A percentile compares a stretch with the other conserved stretches of the same genome.
Conservation (phyloP, 2,113 vertebrate genomes). For the Zosterops lateralis region DNA sequence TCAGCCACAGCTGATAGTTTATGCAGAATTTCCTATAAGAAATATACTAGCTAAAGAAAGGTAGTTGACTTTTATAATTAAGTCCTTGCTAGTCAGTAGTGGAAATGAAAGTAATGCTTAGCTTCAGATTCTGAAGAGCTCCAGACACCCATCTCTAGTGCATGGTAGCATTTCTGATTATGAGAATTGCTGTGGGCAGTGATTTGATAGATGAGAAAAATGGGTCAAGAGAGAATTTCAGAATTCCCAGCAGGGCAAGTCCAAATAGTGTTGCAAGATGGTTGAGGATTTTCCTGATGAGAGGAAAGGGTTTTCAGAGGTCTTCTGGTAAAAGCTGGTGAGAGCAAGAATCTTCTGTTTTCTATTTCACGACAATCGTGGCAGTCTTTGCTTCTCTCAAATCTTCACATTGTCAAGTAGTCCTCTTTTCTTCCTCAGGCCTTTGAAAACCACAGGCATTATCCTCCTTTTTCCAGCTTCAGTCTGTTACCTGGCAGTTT, state of each 20-base stretch:
- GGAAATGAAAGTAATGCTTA: background rate
- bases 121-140: background rate
- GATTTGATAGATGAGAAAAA: background rate
- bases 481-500: background rate
- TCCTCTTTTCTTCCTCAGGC: background rate
- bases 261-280: background rate
- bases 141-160: background rate
- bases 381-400: background rate
- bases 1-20: background rate
- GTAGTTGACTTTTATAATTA: background rate
- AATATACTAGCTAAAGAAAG: background rate
- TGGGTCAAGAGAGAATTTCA: background rate
- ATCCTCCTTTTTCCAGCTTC: background rate
- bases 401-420: background rate
- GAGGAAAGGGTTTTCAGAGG: background rate
- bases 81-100: background rate
- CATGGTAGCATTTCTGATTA: background rate
- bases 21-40: background rate
- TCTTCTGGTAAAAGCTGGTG: background rate
- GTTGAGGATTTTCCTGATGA: background rate
- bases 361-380: rapidly evolving
- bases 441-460: background rate
- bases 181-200: background rate
- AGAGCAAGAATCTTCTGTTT: background rate
- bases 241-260: background rate